Conservation (phyloP, 2,113 vertebrate species). For the Tragelaphus buxtoni region DNA sequence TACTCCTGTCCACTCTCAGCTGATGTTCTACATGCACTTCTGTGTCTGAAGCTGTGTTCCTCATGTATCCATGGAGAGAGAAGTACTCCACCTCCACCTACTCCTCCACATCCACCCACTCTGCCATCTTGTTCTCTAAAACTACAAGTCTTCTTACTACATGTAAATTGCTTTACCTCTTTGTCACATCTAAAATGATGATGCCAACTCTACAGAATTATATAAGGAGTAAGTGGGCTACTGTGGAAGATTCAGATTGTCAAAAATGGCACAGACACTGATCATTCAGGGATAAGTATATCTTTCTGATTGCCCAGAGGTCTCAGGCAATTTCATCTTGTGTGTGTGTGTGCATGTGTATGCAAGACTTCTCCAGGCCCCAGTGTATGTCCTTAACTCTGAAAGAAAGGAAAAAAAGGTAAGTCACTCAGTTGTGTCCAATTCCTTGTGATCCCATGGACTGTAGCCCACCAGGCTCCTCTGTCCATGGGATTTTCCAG, state of each 20-base stretch:
- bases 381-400: not conserved
- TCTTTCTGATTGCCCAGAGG: not conserved
- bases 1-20: not conserved
- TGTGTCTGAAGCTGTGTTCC: not conserved
- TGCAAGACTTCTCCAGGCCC: not conserved
- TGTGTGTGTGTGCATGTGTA: not conserved
- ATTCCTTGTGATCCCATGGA: too few relatives aligned
- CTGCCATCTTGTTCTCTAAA: rapidly evolving
- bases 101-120: not conserved
- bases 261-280: not conserved
- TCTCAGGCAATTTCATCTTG: not conserved
- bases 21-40: not conserved
- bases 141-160: not conserved
- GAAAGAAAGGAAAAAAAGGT: not conserved
- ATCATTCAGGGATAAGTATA: not conserved
- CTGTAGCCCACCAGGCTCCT: too few relatives aligned
- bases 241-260: not conserved
- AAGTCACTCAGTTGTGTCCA: too few relatives aligned
- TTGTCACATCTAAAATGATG: not conserved
- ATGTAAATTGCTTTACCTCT: not conserved
- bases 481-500: too few relatives aligned
- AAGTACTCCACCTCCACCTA: not conserved
- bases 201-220: not conserved
- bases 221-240: not conserved
- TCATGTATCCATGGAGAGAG: not conserved